Percentiles rank a stretch among this genome's conserved stretches.
Evolutionary conservation across 2,888 invertebrate genomes (phyloP).

Genomic region (Cephonodes hylas): DNA sequence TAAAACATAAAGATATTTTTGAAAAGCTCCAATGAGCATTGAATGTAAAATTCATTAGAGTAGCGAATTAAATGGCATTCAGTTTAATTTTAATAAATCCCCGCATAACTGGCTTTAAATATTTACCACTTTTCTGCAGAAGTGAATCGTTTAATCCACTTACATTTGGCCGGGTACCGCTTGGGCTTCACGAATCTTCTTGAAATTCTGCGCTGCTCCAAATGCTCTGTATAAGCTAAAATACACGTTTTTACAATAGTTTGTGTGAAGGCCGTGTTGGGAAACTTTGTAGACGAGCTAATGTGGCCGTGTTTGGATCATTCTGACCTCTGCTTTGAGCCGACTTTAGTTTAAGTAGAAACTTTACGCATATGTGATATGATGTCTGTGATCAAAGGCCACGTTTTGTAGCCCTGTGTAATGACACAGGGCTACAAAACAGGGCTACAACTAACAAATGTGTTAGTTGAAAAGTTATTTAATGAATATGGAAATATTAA

Average conservation of each 20-base stretch:
- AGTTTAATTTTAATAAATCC: background rate
- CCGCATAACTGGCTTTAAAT: background rate
- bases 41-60: background rate
- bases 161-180: background rate
- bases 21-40: background rate
- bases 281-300: background rate
- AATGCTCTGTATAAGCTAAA: background rate
- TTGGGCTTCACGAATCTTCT: background rate
- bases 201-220: background rate
- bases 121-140: background rate
- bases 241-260: background rate
- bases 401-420: no score
- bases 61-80: background rate
- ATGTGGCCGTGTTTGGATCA: background rate
- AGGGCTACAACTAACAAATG: no score
- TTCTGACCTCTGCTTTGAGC: background rate
- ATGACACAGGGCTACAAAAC: no score
- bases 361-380: no score
- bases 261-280: background rate
- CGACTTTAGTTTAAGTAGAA: background rate
- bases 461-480: no score
- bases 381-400: no score
- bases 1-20: background rate
- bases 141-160: slow-evolving; percentile 8
- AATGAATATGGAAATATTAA: no score